phyloP scores from a whole-genome alignment of 2,888 invertebrate genomes.

The Stratiomys singularior region DNA sequence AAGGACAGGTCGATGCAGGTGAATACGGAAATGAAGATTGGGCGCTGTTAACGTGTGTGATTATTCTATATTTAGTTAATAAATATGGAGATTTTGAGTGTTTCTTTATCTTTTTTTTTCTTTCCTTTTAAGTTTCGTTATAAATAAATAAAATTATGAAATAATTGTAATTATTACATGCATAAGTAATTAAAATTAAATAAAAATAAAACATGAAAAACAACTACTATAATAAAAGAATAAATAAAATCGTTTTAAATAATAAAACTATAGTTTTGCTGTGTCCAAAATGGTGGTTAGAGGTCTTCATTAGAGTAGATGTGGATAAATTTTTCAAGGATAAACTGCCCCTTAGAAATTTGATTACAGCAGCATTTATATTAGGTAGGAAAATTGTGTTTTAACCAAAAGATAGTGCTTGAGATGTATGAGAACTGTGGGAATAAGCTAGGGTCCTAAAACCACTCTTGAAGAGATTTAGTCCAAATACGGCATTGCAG shows the following conservation, averaged over 20 bases:
- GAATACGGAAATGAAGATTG: constrained; percentile 20
- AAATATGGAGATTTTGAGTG: constrained; percentile 41
- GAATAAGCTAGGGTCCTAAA: no score
- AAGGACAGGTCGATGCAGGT: background rate
- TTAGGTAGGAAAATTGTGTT: no score
- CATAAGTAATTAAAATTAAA: constrained; percentile 36
- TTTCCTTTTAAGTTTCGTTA: constrained; percentile 44
- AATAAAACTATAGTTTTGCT: background rate
- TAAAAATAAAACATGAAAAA: constrained; percentile 28
- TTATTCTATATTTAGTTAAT: constrained; percentile 41
- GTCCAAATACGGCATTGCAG: no score
- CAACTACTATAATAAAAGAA: constrained; percentile 36
- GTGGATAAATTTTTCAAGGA: no score
- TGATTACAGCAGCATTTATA: no score
- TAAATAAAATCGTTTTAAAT: constrained; percentile 46
- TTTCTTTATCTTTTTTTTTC: constrained; percentile 33
- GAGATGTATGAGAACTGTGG: no score
- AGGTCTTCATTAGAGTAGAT: no score
- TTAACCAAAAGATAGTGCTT: no score
- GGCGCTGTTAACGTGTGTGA: constrained; percentile 45
- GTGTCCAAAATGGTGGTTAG: no score
- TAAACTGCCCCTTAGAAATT: no score
- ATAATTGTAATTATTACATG: constrained; percentile 42
- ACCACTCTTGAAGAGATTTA: no score
- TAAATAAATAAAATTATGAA: constrained; percentile 29